Conservation (phyloP, 2,113 vertebrate species). For the Stomatorhinus ivindoensis region DNA sequence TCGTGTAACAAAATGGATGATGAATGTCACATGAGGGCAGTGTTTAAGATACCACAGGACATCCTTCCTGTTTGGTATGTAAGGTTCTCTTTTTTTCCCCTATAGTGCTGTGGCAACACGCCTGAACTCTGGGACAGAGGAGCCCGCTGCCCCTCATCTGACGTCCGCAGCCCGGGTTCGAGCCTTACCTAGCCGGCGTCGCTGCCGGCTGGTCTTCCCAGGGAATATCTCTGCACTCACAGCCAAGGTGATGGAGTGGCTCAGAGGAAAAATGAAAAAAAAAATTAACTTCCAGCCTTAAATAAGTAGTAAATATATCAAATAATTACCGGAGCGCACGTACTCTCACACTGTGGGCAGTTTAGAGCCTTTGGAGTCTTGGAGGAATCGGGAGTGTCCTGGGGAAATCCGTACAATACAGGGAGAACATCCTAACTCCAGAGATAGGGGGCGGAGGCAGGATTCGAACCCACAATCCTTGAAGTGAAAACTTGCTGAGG, state of each 20-base stretch:
- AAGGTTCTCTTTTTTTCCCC: not conserved
- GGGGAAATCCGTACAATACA: not conserved
- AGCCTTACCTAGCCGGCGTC: constrained; percentile 32
- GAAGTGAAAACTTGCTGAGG: not conserved
- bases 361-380: not conserved
- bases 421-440: not conserved
- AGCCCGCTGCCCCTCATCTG: constrained; percentile 20
- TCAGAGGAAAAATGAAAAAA: not conserved
- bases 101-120: not conserved
- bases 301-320: not conserved
- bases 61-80: not conserved
- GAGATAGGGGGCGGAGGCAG: not conserved
- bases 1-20: not conserved
- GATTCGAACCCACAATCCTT: not conserved
- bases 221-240: constrained; percentile 24
- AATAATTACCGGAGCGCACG: not conserved
- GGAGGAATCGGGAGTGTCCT: not conserved
- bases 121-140: constrained; percentile 23
- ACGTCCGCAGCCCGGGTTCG: constrained; percentile 37
- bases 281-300: not conserved
- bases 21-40: not conserved
- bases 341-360: not conserved
- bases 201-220: constrained; percentile 35
- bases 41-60: not conserved
- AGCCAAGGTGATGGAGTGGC: constrained; percentile 36